These are phyloP conservation scores for Isurus oxyrinchus DNA, from an alignment of 2,113 vertebrate species.

Conservation along the genomic window DNA sequence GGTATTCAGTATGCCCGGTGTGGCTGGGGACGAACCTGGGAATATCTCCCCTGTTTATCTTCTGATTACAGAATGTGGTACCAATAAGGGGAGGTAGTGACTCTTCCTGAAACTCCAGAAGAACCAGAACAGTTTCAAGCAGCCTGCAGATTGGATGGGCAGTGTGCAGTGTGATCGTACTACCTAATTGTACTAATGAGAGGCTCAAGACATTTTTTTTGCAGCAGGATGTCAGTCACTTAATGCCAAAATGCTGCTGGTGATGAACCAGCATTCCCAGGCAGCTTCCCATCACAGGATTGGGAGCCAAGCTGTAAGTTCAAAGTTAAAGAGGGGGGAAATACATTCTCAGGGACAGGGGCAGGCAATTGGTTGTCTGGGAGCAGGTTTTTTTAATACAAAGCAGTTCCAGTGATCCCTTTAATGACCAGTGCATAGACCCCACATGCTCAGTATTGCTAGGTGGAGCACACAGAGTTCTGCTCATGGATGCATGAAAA, in stretches of 20 bases:
- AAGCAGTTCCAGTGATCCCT: not conserved
- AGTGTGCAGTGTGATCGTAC: not conserved
- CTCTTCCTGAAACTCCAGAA: too few relatives aligned
- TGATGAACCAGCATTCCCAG: not conserved
- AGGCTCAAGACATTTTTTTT: not conserved
- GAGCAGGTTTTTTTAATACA: not conserved
- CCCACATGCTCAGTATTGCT: not conserved
- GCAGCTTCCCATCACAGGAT: not conserved
- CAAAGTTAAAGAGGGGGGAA: not conserved
- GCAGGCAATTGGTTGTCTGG: not conserved
- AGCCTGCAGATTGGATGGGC: too few relatives aligned
- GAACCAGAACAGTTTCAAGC: too few relatives aligned
- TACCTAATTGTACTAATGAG: not conserved
- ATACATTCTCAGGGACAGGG: not conserved
- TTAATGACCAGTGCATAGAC: not conserved
- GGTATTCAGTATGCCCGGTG: too few relatives aligned
- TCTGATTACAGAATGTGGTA: too few relatives aligned
- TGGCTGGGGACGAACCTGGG: too few relatives aligned
- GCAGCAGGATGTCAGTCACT: not conserved
- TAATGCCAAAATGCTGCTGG: not conserved
- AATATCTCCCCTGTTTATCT: too few relatives aligned
- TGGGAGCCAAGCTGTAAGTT: not conserved
- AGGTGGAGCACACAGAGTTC: too few relatives aligned
- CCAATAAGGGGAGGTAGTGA: too few relatives aligned
- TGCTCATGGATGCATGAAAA: not conserved